A percentile compares a stretch with the other conserved stretches of the same genome.
These are phyloP conservation scores for Deilephila elpenor DNA, from an alignment of 2,888 invertebrate genomes.

Conservation along the genomic window DNA sequence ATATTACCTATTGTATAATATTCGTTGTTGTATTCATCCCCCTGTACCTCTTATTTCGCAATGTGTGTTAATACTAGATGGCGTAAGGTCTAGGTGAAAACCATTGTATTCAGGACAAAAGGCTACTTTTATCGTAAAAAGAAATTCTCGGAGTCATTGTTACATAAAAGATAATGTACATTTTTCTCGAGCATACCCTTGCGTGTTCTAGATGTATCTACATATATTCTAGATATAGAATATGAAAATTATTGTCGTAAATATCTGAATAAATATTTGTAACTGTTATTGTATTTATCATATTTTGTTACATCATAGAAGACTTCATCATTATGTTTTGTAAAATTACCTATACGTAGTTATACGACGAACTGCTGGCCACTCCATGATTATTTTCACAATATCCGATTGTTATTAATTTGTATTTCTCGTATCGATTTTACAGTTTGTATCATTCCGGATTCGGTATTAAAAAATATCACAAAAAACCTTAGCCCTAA, in stretches of 20 bases:
- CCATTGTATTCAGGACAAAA: constrained; percentile 7
- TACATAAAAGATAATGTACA: neutral
- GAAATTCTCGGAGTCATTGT: neutral
- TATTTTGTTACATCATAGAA: no score
- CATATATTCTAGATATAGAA: neutral
- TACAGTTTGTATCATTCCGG: no score
- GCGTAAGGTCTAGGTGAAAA: neutral
- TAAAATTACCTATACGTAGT: no score
- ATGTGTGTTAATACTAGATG: neutral
- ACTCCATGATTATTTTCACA: no score
- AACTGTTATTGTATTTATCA: no score
- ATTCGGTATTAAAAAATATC: neutral
- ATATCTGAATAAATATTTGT: neutral
- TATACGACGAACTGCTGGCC: no score
- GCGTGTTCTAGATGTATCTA: neutral
- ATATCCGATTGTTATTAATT: no score
- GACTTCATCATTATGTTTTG: no score
- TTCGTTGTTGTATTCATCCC: neutral
- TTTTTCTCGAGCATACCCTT: neutral
- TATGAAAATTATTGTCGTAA: neutral
- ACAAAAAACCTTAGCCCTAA: neutral
- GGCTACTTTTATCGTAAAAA: neutral
- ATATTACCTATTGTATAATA: no score
- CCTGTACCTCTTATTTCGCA: neutral
- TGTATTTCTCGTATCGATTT: no score